Percentiles rank a stretch among this genome's conserved stretches.
phyloP scores from a whole-genome alignment of 2,797 vertebrate genomes.

The Hipposideros larvatus region DNA sequence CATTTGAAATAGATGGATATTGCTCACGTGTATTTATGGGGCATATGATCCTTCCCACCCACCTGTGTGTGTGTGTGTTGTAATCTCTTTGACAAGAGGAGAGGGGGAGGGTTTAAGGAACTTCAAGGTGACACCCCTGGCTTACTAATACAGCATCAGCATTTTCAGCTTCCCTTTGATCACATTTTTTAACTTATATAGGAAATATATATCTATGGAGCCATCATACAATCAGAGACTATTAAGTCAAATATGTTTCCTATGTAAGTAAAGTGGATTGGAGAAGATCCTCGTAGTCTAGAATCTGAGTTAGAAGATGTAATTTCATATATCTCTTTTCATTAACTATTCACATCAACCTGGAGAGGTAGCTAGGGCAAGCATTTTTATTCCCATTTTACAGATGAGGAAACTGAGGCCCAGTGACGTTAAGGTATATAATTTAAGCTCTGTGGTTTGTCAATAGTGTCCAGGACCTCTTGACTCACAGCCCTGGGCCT shows the following conservation, averaged over 20 bases:
- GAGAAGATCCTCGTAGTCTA: background rate
- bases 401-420: background rate
- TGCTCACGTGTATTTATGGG: constrained; percentile 47
- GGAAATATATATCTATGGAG: background rate
- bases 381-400: background rate
- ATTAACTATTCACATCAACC: background rate
- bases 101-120: background rate
- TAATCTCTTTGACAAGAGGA: constrained; percentile 40
- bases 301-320: background rate
- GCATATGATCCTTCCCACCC: background rate
- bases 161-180: constrained; percentile 41
- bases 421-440: background rate
- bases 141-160: constrained; percentile 16
- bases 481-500: background rate
- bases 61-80: background rate
- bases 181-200: constrained; percentile 12
- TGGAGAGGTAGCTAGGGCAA: background rate
- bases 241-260: background rate
- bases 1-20: constrained; percentile 68
- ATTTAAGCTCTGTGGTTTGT: background rate
- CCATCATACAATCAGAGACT: background rate
- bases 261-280: background rate
- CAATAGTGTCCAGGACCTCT: background rate
- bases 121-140: constrained; percentile 43
- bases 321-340: constrained; percentile 20